These are phyloP conservation scores for Diprion similis DNA, from an alignment of 1,140 invertebrate genomes.

Conservation along the genomic window DNA sequence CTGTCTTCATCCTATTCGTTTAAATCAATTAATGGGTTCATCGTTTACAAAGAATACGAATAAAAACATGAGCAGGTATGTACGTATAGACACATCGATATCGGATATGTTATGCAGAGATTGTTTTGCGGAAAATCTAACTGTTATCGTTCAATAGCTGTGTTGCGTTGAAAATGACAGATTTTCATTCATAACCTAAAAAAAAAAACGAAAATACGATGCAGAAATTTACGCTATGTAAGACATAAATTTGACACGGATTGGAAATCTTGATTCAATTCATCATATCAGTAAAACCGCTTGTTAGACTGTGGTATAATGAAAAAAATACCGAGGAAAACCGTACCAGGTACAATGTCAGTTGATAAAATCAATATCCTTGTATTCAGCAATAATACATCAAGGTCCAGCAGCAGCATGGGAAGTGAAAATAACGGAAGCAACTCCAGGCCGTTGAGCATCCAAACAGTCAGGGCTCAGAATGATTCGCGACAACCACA, in stretches of 20 bases:
- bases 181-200: not conserved
- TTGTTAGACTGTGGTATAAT: too few relatives aligned
- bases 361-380: not conserved
- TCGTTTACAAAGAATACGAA: constrained; percentile 35
- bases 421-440: constrained; percentile 30
- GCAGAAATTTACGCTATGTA: too few relatives aligned
- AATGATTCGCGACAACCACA: constrained; percentile 28
- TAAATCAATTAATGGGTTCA: constrained; percentile 41
- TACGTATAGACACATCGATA: not conserved
- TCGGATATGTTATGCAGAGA: too few relatives aligned
- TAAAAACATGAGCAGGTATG: constrained; percentile 44
- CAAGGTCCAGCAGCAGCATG: constrained; percentile 31
- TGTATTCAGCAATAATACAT: constrained; percentile 27
- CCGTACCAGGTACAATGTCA: too few relatives aligned
- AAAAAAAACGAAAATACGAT: too few relatives aligned
- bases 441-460: constrained; percentile 46
- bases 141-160: not conserved
- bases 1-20: not conserved
- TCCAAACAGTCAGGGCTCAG: constrained; percentile 40
- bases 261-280: too few relatives aligned
- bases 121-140: too few relatives aligned
- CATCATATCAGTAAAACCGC: too few relatives aligned
- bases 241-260: too few relatives aligned
- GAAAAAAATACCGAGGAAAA: too few relatives aligned
- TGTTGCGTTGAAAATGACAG: not conserved